phyloP scores from a whole-genome alignment of 2,797 vertebrate genomes.

The Eremophila alpestris region DNA sequence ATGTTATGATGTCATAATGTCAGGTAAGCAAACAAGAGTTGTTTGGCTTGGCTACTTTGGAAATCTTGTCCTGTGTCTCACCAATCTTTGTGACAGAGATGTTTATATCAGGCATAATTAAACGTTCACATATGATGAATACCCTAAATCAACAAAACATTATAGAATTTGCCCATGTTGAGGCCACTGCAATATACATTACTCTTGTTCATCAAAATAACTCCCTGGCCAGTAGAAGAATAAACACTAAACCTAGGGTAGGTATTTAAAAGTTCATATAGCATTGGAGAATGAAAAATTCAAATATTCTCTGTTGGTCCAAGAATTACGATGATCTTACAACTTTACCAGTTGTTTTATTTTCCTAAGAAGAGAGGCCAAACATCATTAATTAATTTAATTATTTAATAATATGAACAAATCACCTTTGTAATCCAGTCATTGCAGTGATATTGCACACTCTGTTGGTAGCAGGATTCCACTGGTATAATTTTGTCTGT shows the following conservation, averaged over 20 bases:
- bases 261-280: background rate
- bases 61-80: background rate
- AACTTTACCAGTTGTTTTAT: background rate
- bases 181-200: background rate
- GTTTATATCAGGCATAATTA: background rate
- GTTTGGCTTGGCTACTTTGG: background rate
- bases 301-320: background rate
- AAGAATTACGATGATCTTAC: background rate
- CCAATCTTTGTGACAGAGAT: background rate
- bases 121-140: background rate
- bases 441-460: background rate
- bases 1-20: background rate
- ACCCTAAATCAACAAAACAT: background rate
- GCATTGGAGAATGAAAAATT: background rate
- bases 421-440: background rate
- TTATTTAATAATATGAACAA: background rate
- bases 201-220: background rate
- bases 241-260: background rate
- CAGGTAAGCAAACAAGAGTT: background rate
- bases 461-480: background rate
- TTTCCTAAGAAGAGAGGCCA: background rate
- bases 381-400: background rate
- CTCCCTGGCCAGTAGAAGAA: background rate
- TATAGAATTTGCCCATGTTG: background rate
- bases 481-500: background rate